Base-by-base conservation (phyloP, 1,140 invertebrate genomes). In the Atta texana region DNA sequence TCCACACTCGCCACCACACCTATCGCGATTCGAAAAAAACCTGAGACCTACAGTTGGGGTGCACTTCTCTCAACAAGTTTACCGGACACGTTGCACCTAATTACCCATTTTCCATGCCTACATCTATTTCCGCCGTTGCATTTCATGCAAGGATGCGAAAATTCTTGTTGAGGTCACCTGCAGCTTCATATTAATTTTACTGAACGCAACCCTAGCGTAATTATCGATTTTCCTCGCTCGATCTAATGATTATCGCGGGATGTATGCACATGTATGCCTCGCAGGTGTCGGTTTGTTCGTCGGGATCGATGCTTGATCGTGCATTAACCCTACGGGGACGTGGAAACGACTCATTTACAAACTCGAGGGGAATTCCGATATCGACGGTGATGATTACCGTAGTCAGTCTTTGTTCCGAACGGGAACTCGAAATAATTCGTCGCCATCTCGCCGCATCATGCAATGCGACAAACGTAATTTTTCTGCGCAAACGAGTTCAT, bases 381-480 rank as follows among this genome's bases (percentile, higher is more conserved):
- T 4, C 51, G 64, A 44, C 69, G 31, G 55, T 44, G 31, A 44
- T 28, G 10, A 10, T 16, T n/a, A 18, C 4, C 34, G 16, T 7
- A 34, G 44, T 75, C 49, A 28, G 57, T 6, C 24, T 74, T 78
- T 34, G 28, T 80, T 75, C 16, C 87, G 75, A 39, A 44, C 12
- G 64, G 21, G 34, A 71, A 76, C 75, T 76, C 49, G 63, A 74
- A 66, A 84, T 87, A 78, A 87, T 78, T 87, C 75, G 6, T 59
- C 8, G 21, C 34, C 49, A n/a, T 18, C 16, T 44, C 39, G 72
- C 16, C 2, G 14, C 24, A 7, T 4, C 64, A 21, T 3, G 34
- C 12, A 39, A 39, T 21, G 10, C 49, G 53, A 31, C 55, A 75
- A 89, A 82, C 28, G 18, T 59, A 81, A 71, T 44, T 77, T 61